A percentile compares a stretch with the other conserved stretches of the same genome.
Evolutionary conservation across 2,797 vertebrate species (phyloP).

Genomic region (Hydrocynus forskahlii): DNA sequence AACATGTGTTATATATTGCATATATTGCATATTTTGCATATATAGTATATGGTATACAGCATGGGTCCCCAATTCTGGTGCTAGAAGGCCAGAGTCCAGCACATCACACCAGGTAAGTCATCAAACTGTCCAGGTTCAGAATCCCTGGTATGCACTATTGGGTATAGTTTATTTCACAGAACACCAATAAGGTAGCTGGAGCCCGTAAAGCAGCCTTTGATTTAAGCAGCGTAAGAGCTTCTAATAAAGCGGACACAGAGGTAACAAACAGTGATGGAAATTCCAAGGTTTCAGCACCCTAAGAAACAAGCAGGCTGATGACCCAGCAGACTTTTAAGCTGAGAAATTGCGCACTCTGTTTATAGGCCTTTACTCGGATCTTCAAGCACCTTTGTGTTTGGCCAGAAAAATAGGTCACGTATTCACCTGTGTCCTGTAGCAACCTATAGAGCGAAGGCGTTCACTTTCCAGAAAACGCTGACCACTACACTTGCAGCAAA

Average conservation of each 20-base stretch:
- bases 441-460: constrained; percentile 30
- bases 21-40: too few relatives aligned
- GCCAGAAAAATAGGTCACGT: constrained; percentile 23
- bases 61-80: too few relatives aligned
- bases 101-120: background rate
- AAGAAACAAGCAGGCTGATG: background rate
- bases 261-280: background rate
- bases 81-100: background rate
- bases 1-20: too few relatives aligned
- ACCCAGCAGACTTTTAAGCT: background rate
- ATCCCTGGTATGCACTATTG: too few relatives aligned
- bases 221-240: background rate
- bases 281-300: background rate
- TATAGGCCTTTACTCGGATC: background rate
- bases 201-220: background rate
- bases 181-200: background rate
- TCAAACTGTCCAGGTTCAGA: too few relatives aligned
- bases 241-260: background rate
- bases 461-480: constrained; percentile 48
- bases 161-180: background rate
- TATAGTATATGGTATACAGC: too few relatives aligned
- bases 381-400: background rate
- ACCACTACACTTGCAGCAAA: constrained; percentile 33
- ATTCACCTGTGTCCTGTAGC: constrained; percentile 36
- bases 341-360: background rate